Percentiles rank a stretch among this genome's conserved stretches.
Evolutionary conservation across 2,888 invertebrate species (phyloP).

Genomic region (Danaus chrysippus): DNA sequence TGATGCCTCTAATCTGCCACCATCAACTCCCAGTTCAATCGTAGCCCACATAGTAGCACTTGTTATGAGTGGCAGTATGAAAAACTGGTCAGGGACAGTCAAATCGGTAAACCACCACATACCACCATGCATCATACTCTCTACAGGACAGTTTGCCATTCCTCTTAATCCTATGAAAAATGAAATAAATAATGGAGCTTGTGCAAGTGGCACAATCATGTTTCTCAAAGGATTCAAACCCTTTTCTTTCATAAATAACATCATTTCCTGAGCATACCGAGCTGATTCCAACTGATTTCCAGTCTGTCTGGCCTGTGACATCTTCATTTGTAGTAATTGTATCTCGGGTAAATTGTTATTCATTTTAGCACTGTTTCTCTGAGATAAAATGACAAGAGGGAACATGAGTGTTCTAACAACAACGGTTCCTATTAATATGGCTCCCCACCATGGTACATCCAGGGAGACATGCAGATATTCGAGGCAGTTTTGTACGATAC

Average conservation of each 20-base stretch:
- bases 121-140: conserved; percentile 93
- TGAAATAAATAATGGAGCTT: conserved; percentile 94
- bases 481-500: conserved; percentile 87
- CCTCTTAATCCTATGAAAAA: conserved; percentile 92
- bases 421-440: conserved; percentile 90
- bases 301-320: conserved; percentile 91
- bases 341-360: conserved; percentile 92
- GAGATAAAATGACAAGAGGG: conserved; percentile 90
- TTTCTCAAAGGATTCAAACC: conserved; percentile 89
- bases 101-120: conserved; percentile 95
- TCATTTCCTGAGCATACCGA: conserved; percentile 87
- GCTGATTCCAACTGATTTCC: conserved; percentile 90
- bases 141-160: conserved; percentile 95
- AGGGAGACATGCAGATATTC: conserved; percentile 90
- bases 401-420: conserved; percentile 87
- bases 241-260: conserved; percentile 89
- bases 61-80: conserved; percentile 90
- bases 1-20: conserved; percentile 81
- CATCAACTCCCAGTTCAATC: conserved; percentile 90
- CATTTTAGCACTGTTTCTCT: conserved; percentile 89
- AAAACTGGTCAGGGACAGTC: conserved; percentile 93
- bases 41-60: conserved; percentile 89
- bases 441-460: conserved; percentile 96
- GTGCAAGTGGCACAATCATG: conserved; percentile 86
- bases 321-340: conserved; percentile 87